Percentiles rank a stretch among this genome's conserved stretches.
phyloP scores from a whole-genome alignment of 2,888 invertebrate species.

The Oxycera nigricornis region DNA sequence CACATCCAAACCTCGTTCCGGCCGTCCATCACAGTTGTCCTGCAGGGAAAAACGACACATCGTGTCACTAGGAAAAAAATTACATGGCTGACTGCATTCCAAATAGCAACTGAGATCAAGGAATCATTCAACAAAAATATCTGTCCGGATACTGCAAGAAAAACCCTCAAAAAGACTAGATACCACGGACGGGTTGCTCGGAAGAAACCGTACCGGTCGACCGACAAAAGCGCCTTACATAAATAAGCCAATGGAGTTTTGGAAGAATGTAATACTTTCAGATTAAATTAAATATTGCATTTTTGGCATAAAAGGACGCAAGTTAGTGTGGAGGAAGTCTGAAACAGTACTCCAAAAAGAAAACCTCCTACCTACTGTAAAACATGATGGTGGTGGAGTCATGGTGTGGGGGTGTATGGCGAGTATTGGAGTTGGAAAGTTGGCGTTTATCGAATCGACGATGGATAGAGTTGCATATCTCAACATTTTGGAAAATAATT shows the following conservation, averaged over 20 bases:
- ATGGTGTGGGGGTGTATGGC: too few species aligned
- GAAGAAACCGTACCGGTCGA: constrained; percentile 2
- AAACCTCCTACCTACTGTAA: constrained; percentile 43
- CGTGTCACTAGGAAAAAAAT: constrained; percentile 28
- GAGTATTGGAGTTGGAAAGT: constrained; percentile 20
- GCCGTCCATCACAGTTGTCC: constrained; percentile 29
- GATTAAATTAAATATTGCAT: constrained; percentile 40
- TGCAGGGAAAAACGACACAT: constrained; percentile 33
- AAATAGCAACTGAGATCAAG: constrained; percentile 7
- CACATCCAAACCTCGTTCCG: constrained; percentile 38
- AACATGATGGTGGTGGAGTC: constrained; percentile 34
- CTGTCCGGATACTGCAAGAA: constrained; percentile 3
- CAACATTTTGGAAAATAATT: constrained; percentile 27
- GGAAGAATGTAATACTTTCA: constrained; percentile 16
- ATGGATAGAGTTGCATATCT: constrained; percentile 21
- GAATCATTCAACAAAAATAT: constrained; percentile 3
- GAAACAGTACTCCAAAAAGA: constrained; percentile 39
- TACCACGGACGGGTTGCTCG: neutral
- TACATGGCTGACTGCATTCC: constrained; percentile 23
- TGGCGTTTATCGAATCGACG: constrained; percentile 14
- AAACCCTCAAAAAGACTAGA: neutral
- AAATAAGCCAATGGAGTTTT: neutral
- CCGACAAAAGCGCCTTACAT: too few species aligned
- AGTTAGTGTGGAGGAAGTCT: constrained; percentile 36
- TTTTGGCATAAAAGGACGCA: constrained; percentile 41